Conservation (phyloP, 2,888 invertebrate genomes). For the Diarsia rubi region DNA sequence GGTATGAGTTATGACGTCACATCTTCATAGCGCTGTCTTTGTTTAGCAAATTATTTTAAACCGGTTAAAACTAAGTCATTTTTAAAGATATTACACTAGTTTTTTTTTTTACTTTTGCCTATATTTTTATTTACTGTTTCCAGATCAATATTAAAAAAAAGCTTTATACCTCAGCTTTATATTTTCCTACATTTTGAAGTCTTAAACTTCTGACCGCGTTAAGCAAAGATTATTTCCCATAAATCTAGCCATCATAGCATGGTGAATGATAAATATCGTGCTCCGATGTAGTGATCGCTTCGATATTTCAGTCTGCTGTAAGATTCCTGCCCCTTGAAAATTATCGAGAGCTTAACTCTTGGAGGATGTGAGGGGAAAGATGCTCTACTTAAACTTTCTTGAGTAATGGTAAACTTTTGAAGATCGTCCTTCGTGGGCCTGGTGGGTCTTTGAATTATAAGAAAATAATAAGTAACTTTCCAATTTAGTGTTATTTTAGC, state of each 20-base stretch:
- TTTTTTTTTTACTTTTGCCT: no score
- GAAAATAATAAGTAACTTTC: no score
- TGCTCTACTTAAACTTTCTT: slow-evolving; percentile 72
- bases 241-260: slow-evolving; percentile 68
- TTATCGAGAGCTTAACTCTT: slow-evolving; percentile 81
- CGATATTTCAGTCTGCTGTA: slow-evolving; percentile 86
- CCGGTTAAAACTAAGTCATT: no score
- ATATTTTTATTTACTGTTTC: no score
- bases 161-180: background rate
- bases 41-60: no score
- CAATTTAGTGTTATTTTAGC: background rate
- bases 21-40: no score
- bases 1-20: no score
- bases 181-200: slow-evolving; percentile 37
- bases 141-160: no score
- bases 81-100: no score
- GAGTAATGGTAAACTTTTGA: background rate
- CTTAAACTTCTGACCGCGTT: slow-evolving; percentile 52
- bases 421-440: background rate
- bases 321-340: slow-evolving; percentile 83
- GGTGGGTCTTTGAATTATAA: background rate
- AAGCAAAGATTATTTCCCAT: slow-evolving; percentile 63
- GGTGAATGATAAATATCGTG: slow-evolving; percentile 83
- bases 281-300: slow-evolving; percentile 80
- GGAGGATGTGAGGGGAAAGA: slow-evolving; percentile 33